Evolutionary conservation across 1,140 invertebrate genomes (phyloP).

Genomic region (Scylla paramamosain): DNA sequence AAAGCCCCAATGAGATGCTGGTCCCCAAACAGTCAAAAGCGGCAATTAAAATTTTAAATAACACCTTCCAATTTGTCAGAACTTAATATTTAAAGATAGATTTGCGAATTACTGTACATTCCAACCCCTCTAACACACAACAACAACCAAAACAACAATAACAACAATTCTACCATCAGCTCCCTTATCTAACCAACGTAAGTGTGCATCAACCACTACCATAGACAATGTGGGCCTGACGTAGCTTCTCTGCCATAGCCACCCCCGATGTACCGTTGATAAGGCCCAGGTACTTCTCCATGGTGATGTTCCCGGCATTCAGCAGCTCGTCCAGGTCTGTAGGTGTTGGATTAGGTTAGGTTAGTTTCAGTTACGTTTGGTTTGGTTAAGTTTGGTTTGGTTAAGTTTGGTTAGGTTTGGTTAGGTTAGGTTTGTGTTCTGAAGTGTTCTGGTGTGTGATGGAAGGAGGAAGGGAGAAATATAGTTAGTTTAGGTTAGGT

Average conservation of each 20-base stretch:
- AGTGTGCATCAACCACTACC: neutral
- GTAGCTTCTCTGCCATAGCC: conserved; percentile 62
- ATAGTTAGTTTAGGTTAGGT: too few species aligned
- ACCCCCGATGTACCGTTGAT: conserved; percentile 53
- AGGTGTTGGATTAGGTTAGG: neutral
- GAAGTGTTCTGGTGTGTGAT: too few species aligned
- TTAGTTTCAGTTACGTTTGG: neutral
- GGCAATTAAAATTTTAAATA: too few species aligned
- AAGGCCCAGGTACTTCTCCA: conserved; percentile 41
- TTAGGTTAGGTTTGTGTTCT: neutral
- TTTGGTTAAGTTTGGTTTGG: neutral
- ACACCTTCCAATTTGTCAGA: too few species aligned
- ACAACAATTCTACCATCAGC: neutral
- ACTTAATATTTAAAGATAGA: too few species aligned
- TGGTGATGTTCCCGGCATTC: conserved; percentile 64
- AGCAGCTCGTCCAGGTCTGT: conserved; percentile 64
- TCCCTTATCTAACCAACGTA: neutral
- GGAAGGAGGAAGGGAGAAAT: too few species aligned
- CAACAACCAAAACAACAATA: too few species aligned
- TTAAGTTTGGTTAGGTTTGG: neutral
- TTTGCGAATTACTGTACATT: too few species aligned
- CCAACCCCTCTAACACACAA: too few species aligned
- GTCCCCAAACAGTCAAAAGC: too few species aligned
- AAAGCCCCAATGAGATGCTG: too few species aligned
- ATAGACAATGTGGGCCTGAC: conserved; percentile 65